Conservation (phyloP, 2,888 invertebrate species). For the Agriopis aurantiaria region DNA sequence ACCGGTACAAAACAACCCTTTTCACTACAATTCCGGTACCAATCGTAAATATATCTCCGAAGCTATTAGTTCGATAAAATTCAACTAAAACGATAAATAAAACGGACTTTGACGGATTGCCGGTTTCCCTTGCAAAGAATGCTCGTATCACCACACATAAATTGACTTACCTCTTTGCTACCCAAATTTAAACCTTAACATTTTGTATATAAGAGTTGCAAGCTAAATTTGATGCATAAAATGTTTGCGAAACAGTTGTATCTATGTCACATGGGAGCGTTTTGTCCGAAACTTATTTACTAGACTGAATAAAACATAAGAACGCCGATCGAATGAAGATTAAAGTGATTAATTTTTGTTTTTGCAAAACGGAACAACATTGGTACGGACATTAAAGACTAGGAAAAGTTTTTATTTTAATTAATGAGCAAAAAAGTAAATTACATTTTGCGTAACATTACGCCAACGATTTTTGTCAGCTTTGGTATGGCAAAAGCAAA, state of each 20-base stretch:
- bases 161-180: not conserved
- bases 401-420: not conserved
- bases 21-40: conserved; percentile 72
- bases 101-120: conserved; percentile 83
- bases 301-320: conserved; percentile 80
- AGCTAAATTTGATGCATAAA: not conserved
- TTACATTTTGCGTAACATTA: no score
- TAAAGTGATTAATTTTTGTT: conserved; percentile 37
- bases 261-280: conserved; percentile 82
- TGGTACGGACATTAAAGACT: not conserved
- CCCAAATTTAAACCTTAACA: conserved; percentile 20
- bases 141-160: conserved; percentile 48
- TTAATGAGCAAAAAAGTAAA: not conserved
- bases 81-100: conserved; percentile 86
- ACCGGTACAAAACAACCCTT: conserved; percentile 69
- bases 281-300: conserved; percentile 85
- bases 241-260: conserved; percentile 70
- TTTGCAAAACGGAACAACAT: conserved; percentile 6
- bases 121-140: conserved; percentile 81
- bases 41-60: conserved; percentile 84
- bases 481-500: no score
- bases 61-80: conserved; percentile 86
- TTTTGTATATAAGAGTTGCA: not conserved
- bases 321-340: conserved; percentile 65
- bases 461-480: no score